Conservation (phyloP, 2,888 invertebrate genomes). For the Eustalomyia histrio region DNA sequence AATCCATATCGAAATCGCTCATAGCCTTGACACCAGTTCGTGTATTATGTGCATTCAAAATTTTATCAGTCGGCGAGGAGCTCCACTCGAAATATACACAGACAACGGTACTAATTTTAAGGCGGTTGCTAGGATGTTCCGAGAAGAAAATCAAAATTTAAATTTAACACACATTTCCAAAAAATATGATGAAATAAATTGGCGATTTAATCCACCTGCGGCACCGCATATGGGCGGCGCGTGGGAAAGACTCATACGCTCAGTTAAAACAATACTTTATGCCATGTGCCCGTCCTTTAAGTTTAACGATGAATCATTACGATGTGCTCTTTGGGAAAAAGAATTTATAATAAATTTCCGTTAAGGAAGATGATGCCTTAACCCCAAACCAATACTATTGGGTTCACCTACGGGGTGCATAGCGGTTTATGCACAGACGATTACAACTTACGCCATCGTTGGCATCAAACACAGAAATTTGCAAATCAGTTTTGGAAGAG, state of each 20-base stretch:
- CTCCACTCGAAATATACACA: constrained; percentile 16
- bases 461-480: constrained; percentile 52
- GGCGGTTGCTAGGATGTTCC: constrained; percentile 1
- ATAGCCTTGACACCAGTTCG: constrained; percentile 58
- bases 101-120: constrained; percentile 33
- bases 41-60: constrained; percentile 57
- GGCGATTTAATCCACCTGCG: constrained; percentile 54
- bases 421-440: constrained; percentile 8
- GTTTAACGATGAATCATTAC: constrained; percentile 56
- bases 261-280: constrained; percentile 50
- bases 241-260: constrained; percentile 49
- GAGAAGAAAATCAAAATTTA: background rate
- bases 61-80: constrained; percentile 46
- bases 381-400: constrained; percentile 59
- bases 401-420: constrained; percentile 17
- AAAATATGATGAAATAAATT: constrained; percentile 46
- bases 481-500: constrained; percentile 60
- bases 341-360: constrained; percentile 59
- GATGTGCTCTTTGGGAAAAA: constrained; percentile 44
- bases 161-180: background rate
- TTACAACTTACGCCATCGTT: constrained; percentile 45
- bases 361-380: constrained; percentile 58
- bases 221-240: constrained; percentile 61
- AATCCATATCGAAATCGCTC: constrained; percentile 63
- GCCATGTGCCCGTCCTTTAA: constrained; percentile 27